A percentile compares a stretch with the other conserved stretches of the same genome.
phyloP scores from a whole-genome alignment of 2,797 vertebrate species.

The Danionella dracula region DNA sequence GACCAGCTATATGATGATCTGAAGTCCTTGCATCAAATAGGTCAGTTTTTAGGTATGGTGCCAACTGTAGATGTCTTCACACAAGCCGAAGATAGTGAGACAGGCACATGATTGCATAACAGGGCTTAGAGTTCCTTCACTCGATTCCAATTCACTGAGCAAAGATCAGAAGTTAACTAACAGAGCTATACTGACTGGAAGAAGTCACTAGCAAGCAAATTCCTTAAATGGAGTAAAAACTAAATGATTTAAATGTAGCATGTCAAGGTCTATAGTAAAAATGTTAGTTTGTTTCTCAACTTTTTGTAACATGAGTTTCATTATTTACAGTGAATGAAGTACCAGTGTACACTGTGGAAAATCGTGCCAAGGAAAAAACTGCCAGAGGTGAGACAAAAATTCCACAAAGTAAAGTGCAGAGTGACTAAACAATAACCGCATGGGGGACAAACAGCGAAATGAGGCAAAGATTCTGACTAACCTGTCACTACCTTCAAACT shows the following conservation, averaged over 20 bases:
- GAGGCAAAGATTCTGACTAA: too few relatives aligned
- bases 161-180: slow-evolving; percentile 22
- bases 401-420: too few relatives aligned
- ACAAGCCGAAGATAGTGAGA: not conserved
- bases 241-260: slow-evolving; percentile 8
- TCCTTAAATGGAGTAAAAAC: not conserved
- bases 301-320: too few relatives aligned
- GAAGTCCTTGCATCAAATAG: not conserved
- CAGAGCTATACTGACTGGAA: slow-evolving; percentile 5
- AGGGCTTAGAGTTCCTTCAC: slow-evolving; percentile 3
- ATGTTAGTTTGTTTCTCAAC: not conserved
- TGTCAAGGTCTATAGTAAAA: not conserved
- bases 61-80: slow-evolving; percentile 2
- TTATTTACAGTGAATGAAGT: slow-evolving; percentile 74
- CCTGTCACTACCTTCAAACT: too few relatives aligned
- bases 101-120: slow-evolving; percentile 34
- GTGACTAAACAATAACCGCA: too few relatives aligned
- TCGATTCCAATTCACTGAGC: slow-evolving; percentile 8
- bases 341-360: slow-evolving; percentile 74
- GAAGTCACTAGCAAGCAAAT: not conserved
- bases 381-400: slow-evolving; percentile 62
- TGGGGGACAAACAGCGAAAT: too few relatives aligned
- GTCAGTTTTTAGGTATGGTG: not conserved
- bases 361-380: slow-evolving; percentile 65
- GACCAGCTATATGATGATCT: not conserved